Evolutionary conservation across 1,140 invertebrate genomes (phyloP), one percentile per base, ranked within the genome.

Genomic region (Formica exsecta): DNA sequence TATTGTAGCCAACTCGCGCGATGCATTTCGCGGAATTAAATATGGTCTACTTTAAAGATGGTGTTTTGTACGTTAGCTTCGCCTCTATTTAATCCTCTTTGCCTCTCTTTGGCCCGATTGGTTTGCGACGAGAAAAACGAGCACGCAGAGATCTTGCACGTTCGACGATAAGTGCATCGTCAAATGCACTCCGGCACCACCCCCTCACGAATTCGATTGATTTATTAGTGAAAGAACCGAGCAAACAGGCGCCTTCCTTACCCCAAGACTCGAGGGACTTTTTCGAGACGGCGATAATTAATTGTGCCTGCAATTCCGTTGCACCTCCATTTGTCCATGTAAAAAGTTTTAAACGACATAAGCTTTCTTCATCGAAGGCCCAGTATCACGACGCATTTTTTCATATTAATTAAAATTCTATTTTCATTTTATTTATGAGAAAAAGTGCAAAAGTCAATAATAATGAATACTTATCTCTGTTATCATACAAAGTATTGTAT

Each of bases 161-260:
- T 73, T 83, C 79, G 68, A 74, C 68, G 54, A 62, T 83, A 83
- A 83, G 68, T 74, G 68, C 68, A 83, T 41, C 57, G 68, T 73
- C 79, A 83, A 73, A 83, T 83, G 79, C 79, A 83, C 79, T 74
- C 29, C 22, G 66, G 41, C 79, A 25, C n/a, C 22, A 48, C 54
- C 36, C 19, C 32, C 48, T 80, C 68, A 70, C 79, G 51, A 83
- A 74, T 83, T 62, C 79, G 68, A 83, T 61, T 62, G 79, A 83
- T 83, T 73, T 83, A 83, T 83, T 19, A 57, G 32, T 36, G 54
- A 74, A 32, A 44, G 57, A 61, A 16, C 66, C 68, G 79, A 74
- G 54, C 79, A 83, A 74, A 83, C 79, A 83, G 41, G 5, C 54
- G 68, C 38, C 64, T 38, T 81, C 25, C 48, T 36, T 11, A 36